These are phyloP conservation scores for Dasysyrphus tricinctus DNA, from an alignment of 2,888 invertebrate species.

Conservation along the genomic window DNA sequence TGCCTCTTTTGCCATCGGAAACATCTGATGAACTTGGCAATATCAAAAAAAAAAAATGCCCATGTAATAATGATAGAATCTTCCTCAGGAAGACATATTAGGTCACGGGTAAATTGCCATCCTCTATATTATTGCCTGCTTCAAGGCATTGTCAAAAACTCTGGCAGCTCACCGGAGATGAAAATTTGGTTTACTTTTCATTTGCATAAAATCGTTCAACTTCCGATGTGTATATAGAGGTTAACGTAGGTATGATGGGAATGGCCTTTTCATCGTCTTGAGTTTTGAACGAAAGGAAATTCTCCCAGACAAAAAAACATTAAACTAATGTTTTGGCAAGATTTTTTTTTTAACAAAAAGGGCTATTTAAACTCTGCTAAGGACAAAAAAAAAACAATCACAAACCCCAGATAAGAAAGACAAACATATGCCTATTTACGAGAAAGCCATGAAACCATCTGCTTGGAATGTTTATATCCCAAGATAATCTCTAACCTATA, in stretches of 20 bases:
- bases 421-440: not conserved
- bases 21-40: not conserved
- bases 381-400: not conserved
- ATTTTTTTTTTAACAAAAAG: not conserved
- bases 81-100: not conserved
- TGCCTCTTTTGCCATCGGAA: not conserved
- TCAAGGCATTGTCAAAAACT: not conserved
- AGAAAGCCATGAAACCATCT: slow-evolving; percentile 21
- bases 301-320: slow-evolving; percentile 25
- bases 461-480: not conserved
- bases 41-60: not conserved
- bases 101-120: slow-evolving; percentile 20
- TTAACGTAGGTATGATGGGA: not conserved
- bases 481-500: slow-evolving; percentile 15
- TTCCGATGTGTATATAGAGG: not conserved
- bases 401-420: not conserved
- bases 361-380: not conserved
- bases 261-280: slow-evolving; percentile 3
- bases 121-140: not conserved
- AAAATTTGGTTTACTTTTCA: slow-evolving; percentile 35
- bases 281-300: slow-evolving; percentile 1
- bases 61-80: not conserved
- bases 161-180: slow-evolving; percentile 20
- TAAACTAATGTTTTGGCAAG: not conserved
- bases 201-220: slow-evolving; percentile 40